Conservation (phyloP, 1,140 invertebrate species). For the Homalodisca vitripennis region DNA sequence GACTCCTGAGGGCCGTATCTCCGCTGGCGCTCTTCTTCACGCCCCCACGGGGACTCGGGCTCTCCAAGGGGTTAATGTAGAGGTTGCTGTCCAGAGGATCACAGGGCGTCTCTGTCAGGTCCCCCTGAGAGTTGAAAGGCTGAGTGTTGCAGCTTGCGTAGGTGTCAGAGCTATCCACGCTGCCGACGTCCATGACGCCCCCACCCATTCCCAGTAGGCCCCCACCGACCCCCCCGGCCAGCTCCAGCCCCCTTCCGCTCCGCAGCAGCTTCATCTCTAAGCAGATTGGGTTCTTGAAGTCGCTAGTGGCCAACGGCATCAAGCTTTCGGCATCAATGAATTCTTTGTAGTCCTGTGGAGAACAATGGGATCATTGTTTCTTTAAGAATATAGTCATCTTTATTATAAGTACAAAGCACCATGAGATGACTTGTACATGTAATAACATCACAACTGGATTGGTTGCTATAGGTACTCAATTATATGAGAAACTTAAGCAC, state of each 20-base stretch:
- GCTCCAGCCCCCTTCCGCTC: conserved; percentile 45
- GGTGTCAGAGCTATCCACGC: conserved; percentile 84
- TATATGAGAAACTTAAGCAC: no score
- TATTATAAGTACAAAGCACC: no score
- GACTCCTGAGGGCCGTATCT: conserved; percentile 62
- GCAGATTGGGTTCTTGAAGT: conserved; percentile 73
- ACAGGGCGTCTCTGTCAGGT: conserved; percentile 55
- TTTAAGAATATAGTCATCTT: no score
- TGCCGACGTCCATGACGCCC: conserved; percentile 61
- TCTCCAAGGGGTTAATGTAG: conserved; percentile 82
- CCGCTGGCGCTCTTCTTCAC: conserved; percentile 79
- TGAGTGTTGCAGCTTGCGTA: conserved; percentile 95
- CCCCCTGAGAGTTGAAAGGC: conserved; percentile 81
- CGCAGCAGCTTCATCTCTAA: conserved; percentile 72
- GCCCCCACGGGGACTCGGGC: conserved; percentile 42
- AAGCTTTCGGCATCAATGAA: conserved; percentile 83
- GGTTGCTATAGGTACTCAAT: no score
- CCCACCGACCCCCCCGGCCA: conserved; percentile 50
- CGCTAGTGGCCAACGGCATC: conserved; percentile 78
- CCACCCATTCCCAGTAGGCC: conserved; percentile 44
- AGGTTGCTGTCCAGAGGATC: conserved; percentile 66
- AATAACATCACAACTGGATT: no score
- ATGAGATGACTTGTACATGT: no score
- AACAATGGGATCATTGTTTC: no score
- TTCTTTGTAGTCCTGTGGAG: conserved; percentile 87